phyloP scores from a whole-genome alignment of 2,113 vertebrate genomes.

The Urocynchramus pylzowi region DNA sequence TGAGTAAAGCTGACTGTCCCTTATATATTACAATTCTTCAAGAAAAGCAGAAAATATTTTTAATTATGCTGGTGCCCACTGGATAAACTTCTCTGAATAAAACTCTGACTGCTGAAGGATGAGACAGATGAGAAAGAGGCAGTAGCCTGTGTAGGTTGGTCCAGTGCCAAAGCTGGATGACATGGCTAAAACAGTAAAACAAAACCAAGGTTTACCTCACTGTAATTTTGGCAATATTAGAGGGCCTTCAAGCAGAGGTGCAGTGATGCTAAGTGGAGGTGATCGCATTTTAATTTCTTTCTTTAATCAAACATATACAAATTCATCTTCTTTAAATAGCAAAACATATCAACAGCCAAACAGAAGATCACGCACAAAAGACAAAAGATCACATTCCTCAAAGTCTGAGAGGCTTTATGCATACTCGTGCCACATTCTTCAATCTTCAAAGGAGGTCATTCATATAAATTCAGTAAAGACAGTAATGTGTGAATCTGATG shows the following conservation, averaged over 20 bases:
- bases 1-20: neutral
- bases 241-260: neutral
- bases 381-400: constrained; percentile 61
- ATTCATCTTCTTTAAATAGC: neutral
- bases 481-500: constrained; percentile 79
- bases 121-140: neutral
- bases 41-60: neutral
- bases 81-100: constrained; percentile 25
- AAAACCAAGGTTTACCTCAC: neutral
- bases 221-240: neutral
- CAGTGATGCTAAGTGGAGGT: neutral
- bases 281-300: constrained; percentile 34
- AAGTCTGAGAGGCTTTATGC: constrained; percentile 56
- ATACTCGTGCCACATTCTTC: constrained; percentile 66
- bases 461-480: constrained; percentile 83
- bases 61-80: neutral
- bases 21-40: neutral
- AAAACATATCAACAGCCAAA: constrained; percentile 41
- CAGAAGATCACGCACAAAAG: constrained; percentile 49
- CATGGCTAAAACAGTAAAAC: neutral
- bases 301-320: constrained; percentile 19
- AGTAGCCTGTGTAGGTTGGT: neutral
- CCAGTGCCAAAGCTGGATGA: constrained; percentile 1
- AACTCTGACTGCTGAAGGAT: neutral
- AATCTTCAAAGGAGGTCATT: constrained; percentile 79